These are phyloP conservation scores for Helicoverpa assulta DNA, from an alignment of 2,888 invertebrate genomes.

Conservation along the genomic window DNA sequence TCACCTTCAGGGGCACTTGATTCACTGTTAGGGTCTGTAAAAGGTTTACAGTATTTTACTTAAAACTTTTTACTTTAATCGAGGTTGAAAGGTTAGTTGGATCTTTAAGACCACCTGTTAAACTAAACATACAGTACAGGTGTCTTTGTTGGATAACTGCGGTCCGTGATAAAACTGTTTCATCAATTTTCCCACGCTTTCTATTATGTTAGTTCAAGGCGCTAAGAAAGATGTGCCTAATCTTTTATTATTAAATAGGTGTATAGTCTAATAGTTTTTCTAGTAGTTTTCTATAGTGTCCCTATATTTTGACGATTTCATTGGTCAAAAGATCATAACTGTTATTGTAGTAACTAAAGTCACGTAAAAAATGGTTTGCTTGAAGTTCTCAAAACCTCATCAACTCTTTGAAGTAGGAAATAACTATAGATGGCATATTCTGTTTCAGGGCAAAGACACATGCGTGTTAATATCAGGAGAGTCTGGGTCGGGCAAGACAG, in stretches of 20 bases:
- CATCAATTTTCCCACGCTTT: background rate
- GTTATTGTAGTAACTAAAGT: too few relatives aligned
- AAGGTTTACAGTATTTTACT: conserved; percentile 20
- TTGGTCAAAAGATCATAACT: too few relatives aligned
- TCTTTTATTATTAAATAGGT: too few relatives aligned
- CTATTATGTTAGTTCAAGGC: too few relatives aligned
- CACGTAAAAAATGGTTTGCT: too few relatives aligned
- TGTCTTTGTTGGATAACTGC: background rate
- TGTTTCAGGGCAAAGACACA: conserved; percentile 94
- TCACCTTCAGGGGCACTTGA: conserved; percentile 20
- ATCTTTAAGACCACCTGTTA: background rate
- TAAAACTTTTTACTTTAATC: background rate
- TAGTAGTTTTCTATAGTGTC: too few relatives aligned
- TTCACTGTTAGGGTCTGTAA: conserved; percentile 30
- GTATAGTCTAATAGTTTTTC: too few relatives aligned
- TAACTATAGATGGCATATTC: conserved; percentile 11
- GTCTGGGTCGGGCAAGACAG: conserved; percentile 99
- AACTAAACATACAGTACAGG: background rate
- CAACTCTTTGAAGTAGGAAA: too few relatives aligned
- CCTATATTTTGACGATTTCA: too few relatives aligned
- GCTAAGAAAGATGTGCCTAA: too few relatives aligned
- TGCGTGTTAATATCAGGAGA: conserved; percentile 99
- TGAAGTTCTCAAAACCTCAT: too few relatives aligned
- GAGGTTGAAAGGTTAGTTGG: conserved; percentile 7
- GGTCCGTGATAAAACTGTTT: background rate